A percentile compares a stretch with the other conserved stretches of the same genome.
Conservation (phyloP, 2,113 vertebrate genomes). For the Pitta sordida region DNA sequence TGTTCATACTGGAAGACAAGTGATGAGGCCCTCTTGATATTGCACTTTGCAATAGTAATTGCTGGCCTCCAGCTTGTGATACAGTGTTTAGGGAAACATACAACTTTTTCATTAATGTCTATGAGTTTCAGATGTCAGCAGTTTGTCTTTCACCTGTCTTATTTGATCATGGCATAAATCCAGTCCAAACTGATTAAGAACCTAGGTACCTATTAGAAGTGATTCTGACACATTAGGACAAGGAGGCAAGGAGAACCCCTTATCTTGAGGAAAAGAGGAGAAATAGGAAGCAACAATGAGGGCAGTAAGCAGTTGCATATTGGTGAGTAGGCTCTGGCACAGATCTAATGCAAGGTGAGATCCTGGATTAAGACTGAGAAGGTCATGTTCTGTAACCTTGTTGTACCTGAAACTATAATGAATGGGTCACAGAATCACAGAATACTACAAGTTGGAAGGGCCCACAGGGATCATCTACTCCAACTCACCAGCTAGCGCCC, state of each 20-base stretch:
- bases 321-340: neutral
- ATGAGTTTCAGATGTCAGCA: neutral
- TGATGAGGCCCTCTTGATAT: neutral
- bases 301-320: neutral
- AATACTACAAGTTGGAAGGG: no score
- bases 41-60: neutral
- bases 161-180: neutral
- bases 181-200: neutral
- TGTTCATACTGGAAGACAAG: neutral
- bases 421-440: no score
- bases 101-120: neutral
- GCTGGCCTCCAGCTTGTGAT: neutral
- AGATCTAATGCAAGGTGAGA: neutral
- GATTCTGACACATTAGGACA: neutral
- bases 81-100: neutral
- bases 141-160: neutral
- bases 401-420: neutral
- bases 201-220: neutral
- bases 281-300: neutral
- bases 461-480: no score
- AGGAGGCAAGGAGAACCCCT: neutral
- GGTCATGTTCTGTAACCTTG: neutral
- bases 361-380: neutral
- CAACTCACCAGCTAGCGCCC: no score
- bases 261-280: neutral